These are phyloP conservation scores for Callyntrura sp. DNA, from an alignment of 2,888 invertebrate genomes.

Conservation along the genomic window DNA sequence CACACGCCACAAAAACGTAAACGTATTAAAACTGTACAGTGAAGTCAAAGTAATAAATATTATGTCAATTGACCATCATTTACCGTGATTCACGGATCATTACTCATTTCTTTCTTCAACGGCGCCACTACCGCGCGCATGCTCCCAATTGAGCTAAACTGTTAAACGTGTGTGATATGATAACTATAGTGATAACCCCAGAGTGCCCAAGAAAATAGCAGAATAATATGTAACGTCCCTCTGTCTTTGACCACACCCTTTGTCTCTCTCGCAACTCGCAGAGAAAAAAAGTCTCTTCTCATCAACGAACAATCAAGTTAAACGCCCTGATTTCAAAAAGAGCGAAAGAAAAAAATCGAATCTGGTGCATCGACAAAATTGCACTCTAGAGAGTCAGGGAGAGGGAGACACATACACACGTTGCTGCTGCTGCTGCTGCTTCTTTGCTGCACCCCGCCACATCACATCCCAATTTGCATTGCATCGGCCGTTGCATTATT, in stretches of 20 bases:
- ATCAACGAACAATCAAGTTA: not conserved
- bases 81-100: slow-evolving; percentile 39
- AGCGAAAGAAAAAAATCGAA: not conserved
- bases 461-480: not conserved
- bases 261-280: not conserved
- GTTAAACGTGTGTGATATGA: no score
- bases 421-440: not conserved
- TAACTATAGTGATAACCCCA: no score
- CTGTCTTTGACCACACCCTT: slow-evolving; percentile 25
- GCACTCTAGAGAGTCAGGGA: not conserved
- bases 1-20: not conserved
- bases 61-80: slow-evolving; percentile 42
- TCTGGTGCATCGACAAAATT: not conserved
- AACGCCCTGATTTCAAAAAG: slow-evolving; percentile 12
- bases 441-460: not conserved
- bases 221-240: not conserved
- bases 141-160: not conserved
- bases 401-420: not conserved
- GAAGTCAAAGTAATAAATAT: not conserved
- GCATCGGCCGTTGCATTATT: not conserved
- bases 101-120: slow-evolving; percentile 10
- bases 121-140: not conserved
- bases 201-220: not conserved
- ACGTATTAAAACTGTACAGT: not conserved
- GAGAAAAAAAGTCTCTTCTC: no score